Base-by-base conservation (phyloP, 1,140 invertebrate species). In the Drosophila sp. region DNA sequence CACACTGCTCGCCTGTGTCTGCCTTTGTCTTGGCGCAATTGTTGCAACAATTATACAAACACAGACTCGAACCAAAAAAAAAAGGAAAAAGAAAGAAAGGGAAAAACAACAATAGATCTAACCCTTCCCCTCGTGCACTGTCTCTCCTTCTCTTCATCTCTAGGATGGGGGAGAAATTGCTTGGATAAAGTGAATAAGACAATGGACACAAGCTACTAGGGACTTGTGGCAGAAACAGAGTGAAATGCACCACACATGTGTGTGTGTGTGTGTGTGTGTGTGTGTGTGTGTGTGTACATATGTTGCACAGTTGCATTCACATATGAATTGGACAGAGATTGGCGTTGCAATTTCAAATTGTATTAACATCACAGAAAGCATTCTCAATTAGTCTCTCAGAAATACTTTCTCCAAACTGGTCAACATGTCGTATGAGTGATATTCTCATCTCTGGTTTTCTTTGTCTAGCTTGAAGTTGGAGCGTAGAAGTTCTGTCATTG, bases 21-120 rank as follows among this genome's bases (percentile, higher is more conserved):
- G 35, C 66, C 50, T 68, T 76, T 76, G 58, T 72, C 72, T 77
- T 70, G 70, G 64, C 74, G 69, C 82, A 81, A 85, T 85, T 85
- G 81, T 85, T 85, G 81, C 74, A 85, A 78, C 81, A 85, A 85
- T 85, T 85, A 85, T 83, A 85, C 81, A 86, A 86, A 80, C 79
- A 81, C 79, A 85, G 86, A 68, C 61, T 71, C 63, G 57, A 60
- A 63, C 55, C 61, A 54, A 71, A 76, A 47, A 64, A 80, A 80
- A 66, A 81, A 78, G 81, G 76, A 70, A 44, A 47, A 44, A 41
- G 17, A 17, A 17, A 17, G 17, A 17, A 17, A 17, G 17, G 17
- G 17, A 17, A 60, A 27, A n/a, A 56, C 67, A 66, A 68, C 65
- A 76, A 76, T 73, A 44, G 23, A 33, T 50, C 23, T 50, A 50